A percentile compares a stretch with the other conserved stretches of the same genome.
Conservation (phyloP, 2,797 vertebrate species). For the Euphonia xanthogaster region DNA sequence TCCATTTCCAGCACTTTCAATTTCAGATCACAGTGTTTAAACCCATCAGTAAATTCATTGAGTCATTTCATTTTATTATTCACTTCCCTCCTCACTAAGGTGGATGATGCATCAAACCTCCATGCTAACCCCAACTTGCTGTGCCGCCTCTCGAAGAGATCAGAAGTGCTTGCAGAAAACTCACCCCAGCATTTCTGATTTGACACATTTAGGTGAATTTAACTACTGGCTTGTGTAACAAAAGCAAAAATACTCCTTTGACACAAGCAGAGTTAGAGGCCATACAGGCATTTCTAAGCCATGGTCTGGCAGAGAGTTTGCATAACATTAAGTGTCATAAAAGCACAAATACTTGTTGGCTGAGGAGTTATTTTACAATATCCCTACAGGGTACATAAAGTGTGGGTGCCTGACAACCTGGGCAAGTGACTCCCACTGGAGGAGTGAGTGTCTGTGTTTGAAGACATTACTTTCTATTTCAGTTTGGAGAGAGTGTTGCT, state of each 20-base stretch:
- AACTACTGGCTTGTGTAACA: background rate
- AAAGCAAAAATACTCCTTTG: background rate
- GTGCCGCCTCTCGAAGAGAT: background rate
- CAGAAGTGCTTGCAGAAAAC: background rate
- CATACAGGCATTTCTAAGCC: background rate
- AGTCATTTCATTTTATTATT: background rate
- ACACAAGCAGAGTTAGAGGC: background rate
- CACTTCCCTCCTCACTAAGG: background rate
- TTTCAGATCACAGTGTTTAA: background rate
- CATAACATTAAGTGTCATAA: background rate
- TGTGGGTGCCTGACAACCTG: background rate
- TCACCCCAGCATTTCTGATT: background rate
- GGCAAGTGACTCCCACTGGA: background rate
- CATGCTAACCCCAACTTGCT: background rate
- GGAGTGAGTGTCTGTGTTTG: background rate
- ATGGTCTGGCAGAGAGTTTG: background rate
- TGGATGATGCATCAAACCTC: background rate
- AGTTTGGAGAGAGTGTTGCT: background rate
- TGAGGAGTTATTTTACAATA: background rate
- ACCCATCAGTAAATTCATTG: background rate
- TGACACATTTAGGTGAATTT: background rate
- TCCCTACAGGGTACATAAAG: background rate
- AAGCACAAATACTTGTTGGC: background rate
- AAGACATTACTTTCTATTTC: conserved; percentile 20
- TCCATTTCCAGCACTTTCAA: background rate